A percentile compares a stretch with the other conserved stretches of the same genome.
Conservation (phyloP, 2,113 vertebrate genomes). For the Pica pica region DNA sequence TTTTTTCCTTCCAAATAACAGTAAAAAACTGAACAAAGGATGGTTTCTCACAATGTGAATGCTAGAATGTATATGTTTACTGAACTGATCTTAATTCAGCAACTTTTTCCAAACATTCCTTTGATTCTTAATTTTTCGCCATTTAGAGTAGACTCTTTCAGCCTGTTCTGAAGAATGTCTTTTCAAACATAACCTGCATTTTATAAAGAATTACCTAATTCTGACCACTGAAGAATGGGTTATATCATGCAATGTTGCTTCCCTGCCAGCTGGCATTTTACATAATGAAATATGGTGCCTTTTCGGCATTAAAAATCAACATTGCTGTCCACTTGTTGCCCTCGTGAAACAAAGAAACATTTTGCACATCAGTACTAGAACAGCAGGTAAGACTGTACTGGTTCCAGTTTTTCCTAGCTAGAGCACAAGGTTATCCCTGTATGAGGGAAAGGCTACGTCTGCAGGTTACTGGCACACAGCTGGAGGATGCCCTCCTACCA, state of each 20-base stretch:
- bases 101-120: background rate
- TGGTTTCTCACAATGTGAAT: background rate
- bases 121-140: background rate
- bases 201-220: background rate
- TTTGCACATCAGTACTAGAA: background rate
- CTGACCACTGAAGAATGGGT: background rate
- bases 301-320: background rate
- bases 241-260: background rate
- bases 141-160: background rate
- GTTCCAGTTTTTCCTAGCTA: background rate
- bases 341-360: background rate
- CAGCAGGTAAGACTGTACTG: background rate
- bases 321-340: background rate
- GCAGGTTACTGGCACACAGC: background rate
- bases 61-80: background rate
- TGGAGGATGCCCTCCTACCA: background rate
- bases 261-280: background rate
- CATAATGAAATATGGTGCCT: background rate
- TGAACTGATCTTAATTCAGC: background rate
- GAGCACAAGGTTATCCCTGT: background rate
- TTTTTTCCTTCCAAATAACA: background rate
- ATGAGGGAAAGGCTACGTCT: background rate
- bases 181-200: background rate
- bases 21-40: rapidly evolving
- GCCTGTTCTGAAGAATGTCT: background rate